Percentiles rank a stretch among this genome's conserved stretches.
These are phyloP conservation scores for Elysia chlorotica DNA, from an alignment of 1,140 invertebrate genomes.

Conservation along the genomic window DNA sequence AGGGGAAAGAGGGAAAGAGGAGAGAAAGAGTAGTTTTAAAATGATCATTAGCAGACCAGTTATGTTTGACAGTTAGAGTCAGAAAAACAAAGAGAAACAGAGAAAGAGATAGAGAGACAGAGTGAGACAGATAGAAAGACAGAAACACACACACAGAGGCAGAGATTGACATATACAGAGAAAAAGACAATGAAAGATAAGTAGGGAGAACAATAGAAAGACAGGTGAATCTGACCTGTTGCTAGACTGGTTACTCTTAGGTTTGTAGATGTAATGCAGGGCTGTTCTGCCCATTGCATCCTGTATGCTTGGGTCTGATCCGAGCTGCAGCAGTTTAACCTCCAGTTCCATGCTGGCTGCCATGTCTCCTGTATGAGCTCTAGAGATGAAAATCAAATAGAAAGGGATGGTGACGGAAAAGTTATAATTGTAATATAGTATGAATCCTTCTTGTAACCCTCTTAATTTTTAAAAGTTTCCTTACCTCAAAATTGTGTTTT, in stretches of 20 bases:
- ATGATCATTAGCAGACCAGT: too few species aligned
- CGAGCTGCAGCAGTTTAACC: constrained; percentile 42
- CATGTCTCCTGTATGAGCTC: constrained; percentile 46
- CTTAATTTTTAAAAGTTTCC: too few species aligned
- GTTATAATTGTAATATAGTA: too few species aligned
- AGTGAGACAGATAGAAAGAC: background rate
- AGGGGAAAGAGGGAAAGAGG: too few species aligned
- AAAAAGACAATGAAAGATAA: background rate
- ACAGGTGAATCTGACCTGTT: too few species aligned
- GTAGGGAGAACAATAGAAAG: background rate
- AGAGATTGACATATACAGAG: background rate
- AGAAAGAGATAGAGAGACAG: too few species aligned
- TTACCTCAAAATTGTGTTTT: too few species aligned
- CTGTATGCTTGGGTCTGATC: constrained; percentile 38
- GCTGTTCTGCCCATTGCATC: constrained; percentile 43
- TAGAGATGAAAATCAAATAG: background rate
- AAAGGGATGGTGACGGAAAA: background rate
- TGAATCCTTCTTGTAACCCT: too few species aligned
- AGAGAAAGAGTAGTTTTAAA: too few species aligned
- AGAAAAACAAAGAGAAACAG: too few species aligned
- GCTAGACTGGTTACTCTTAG: constrained; percentile 39
- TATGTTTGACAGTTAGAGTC: too few species aligned
- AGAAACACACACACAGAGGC: background rate
- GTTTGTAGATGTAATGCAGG: constrained; percentile 65
- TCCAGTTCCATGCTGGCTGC: constrained; percentile 50